Evolutionary conservation across 1,140 invertebrate species (phyloP).

Genomic region (Penaeus japonicus): DNA sequence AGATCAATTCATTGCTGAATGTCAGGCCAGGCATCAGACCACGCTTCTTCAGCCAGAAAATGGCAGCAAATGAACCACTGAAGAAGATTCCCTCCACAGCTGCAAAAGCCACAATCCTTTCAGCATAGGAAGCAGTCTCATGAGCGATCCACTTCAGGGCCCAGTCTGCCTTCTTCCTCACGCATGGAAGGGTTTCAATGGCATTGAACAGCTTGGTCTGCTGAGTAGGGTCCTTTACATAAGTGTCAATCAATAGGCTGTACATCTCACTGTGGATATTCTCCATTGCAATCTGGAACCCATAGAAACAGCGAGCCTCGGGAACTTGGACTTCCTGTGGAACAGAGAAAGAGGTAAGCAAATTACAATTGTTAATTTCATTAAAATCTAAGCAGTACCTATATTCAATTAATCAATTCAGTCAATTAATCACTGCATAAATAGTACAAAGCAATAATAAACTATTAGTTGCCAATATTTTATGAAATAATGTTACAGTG

Average conservation of each 20-base stretch:
- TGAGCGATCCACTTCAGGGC: conserved; percentile 94
- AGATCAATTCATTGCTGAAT: conserved; percentile 99
- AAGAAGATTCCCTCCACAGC: conserved; percentile 99
- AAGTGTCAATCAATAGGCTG: conserved; percentile 96
- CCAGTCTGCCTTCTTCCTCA: conserved; percentile 98
- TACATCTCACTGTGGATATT: conserved; percentile 99
- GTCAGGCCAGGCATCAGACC: conserved; percentile 98
- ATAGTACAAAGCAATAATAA: too few relatives aligned
- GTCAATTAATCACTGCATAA: too few relatives aligned
- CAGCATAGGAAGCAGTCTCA: conserved; percentile 85
- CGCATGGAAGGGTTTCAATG: conserved; percentile 95
- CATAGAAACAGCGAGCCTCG: conserved; percentile 98
- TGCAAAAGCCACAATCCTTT: conserved; percentile 96
- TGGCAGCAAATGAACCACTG: conserved; percentile 98
- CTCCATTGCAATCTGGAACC: conserved; percentile 99
- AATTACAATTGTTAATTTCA: too few relatives aligned
- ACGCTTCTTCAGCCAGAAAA: conserved; percentile 99
- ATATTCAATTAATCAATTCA: too few relatives aligned
- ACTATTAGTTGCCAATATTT: too few relatives aligned
- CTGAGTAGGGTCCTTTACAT: conserved; percentile 85
- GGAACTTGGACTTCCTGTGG: conserved; percentile 65
- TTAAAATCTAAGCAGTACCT: too few relatives aligned
- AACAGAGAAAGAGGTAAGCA: too few relatives aligned
- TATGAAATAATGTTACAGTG: too few relatives aligned
- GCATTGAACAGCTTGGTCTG: conserved; percentile 95